Percentiles rank a stretch among this genome's conserved stretches.
phyloP scores from a whole-genome alignment of 2,797 vertebrate species.

The Distichodus sexfasciatus region DNA sequence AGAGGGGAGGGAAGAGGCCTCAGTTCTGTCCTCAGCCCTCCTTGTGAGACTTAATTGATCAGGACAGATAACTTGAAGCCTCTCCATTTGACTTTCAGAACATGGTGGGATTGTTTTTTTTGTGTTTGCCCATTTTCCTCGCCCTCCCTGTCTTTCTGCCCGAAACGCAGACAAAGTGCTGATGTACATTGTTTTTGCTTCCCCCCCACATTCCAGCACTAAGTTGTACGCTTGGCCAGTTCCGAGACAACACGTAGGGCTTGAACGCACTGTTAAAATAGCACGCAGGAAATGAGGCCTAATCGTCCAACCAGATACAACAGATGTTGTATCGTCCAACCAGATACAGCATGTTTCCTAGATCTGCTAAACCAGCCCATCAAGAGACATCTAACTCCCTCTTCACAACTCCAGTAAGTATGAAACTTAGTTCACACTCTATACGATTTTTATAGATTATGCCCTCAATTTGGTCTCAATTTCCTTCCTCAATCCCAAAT shows the following conservation, averaged over 20 bases:
- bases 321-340: no score
- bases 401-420: no score
- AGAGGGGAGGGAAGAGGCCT: neutral
- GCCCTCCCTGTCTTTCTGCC: neutral
- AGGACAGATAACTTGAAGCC: constrained; percentile 72
- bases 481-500: no score
- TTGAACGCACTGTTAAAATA: constrained; percentile 30
- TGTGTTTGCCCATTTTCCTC: constrained; percentile 14
- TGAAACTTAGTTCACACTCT: no score
- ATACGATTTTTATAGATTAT: no score
- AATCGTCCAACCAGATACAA: neutral
- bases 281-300: no score
- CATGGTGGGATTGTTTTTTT: neutral
- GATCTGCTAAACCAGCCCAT: neutral
- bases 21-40: neutral
- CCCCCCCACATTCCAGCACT: constrained; percentile 37
- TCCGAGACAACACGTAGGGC: constrained; percentile 16
- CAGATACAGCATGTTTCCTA: no score
- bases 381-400: neutral
- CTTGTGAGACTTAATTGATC: constrained; percentile 62
- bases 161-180: constrained; percentile 40
- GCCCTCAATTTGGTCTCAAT: no score
- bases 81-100: constrained; percentile 75
- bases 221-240: constrained; percentile 8
- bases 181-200: constrained; percentile 26